These are phyloP conservation scores for Psilopsiagon aurifrons DNA, from an alignment of 2,113 vertebrate species.

Conservation along the genomic window DNA sequence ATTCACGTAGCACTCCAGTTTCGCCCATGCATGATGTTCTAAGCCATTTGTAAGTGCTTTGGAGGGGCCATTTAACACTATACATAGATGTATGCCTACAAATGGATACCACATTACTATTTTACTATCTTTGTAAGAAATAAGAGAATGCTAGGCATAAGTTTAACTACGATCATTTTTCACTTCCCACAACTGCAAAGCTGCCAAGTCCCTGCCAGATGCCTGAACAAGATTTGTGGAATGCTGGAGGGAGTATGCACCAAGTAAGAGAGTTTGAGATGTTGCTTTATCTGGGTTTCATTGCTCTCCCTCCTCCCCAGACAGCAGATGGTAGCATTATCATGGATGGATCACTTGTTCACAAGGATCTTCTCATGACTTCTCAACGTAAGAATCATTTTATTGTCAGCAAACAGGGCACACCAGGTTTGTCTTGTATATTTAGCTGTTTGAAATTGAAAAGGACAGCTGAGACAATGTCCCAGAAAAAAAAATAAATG, in stretches of 20 bases:
- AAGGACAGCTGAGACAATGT: not conserved
- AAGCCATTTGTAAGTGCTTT: not conserved
- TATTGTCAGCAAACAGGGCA: not conserved
- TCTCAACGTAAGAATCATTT: not conserved
- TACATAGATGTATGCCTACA: constrained; percentile 6
- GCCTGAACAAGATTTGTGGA: constrained; percentile 18
- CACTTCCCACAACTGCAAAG: constrained; percentile 55
- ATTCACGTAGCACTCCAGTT: not conserved
- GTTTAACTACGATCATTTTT: constrained; percentile 13
- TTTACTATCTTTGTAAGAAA: constrained; percentile 27
- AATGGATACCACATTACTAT: not conserved
- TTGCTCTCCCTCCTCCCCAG: not conserved
- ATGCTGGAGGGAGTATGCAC: not conserved
- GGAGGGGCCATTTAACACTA: constrained; percentile 15
- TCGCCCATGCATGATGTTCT: constrained; percentile 43
- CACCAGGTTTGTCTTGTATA: not conserved
- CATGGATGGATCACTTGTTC: constrained; percentile 1
- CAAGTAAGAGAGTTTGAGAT: not conserved
- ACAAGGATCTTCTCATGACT: not conserved
- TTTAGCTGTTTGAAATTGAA: not conserved
- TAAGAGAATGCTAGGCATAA: constrained; percentile 6
- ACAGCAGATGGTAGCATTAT: constrained; percentile 15
- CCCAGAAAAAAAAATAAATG: not conserved
- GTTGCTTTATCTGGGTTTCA: not conserved
- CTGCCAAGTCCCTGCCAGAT: constrained; percentile 50